Evolutionary conservation across 2,113 vertebrate species (phyloP).

Genomic region (Nesoenas mayeri): DNA sequence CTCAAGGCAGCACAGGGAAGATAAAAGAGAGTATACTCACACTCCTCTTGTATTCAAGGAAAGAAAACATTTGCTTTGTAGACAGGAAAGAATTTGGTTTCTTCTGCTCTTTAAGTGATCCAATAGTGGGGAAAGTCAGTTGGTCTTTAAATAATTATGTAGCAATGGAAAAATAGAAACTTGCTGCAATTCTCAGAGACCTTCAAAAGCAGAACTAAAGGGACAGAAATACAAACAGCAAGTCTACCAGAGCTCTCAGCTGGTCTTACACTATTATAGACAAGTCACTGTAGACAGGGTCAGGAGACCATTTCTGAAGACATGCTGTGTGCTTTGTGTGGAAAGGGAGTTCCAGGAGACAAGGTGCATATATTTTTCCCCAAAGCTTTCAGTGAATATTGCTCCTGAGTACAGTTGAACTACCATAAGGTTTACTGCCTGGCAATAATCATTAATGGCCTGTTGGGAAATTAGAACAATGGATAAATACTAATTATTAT

Average conservation of each 20-base stretch:
- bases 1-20: background rate
- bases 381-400: background rate
- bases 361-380: background rate
- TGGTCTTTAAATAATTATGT: background rate
- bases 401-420: background rate
- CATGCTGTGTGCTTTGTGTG: background rate
- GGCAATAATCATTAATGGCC: background rate
- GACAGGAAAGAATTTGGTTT: background rate
- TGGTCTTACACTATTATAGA: background rate
- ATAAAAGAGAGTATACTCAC: background rate
- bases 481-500: background rate
- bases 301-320: background rate
- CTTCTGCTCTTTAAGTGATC: background rate
- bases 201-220: background rate
- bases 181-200: background rate
- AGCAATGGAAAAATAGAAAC: background rate
- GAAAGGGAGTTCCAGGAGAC: background rate
- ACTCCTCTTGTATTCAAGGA: background rate
- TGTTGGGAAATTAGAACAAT: background rate
- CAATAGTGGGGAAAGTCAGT: background rate
- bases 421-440: background rate
- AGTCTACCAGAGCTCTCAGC: background rate
- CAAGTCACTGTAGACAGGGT: accelerated
- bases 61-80: background rate
- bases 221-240: background rate